Evolutionary conservation across 2,797 vertebrate genomes (phyloP).

Genomic region (Alectoris magna): DNA sequence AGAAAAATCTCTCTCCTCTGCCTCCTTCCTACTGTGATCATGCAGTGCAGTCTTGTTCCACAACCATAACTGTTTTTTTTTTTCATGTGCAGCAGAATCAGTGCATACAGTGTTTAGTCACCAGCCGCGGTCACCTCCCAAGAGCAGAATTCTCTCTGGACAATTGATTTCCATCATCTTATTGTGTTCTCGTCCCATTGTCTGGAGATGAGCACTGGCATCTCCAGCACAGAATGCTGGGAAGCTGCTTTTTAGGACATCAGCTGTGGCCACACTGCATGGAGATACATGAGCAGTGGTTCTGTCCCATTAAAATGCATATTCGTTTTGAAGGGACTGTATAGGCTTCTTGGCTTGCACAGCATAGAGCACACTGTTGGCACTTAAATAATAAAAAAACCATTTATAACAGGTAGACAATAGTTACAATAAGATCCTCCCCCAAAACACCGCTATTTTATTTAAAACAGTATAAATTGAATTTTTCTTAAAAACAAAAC

Average conservation of each 20-base stretch:
- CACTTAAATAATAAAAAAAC: constrained; percentile 51
- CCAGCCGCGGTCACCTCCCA: constrained; percentile 27
- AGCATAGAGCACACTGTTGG: constrained; percentile 57
- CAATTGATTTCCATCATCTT: constrained; percentile 41
- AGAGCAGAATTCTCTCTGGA: constrained; percentile 56
- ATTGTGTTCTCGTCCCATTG: constrained; percentile 37
- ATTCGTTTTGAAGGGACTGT: constrained; percentile 49
- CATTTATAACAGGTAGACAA: constrained; percentile 40
- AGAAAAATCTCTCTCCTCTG: constrained; percentile 5
- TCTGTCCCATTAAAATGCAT: constrained; percentile 29
- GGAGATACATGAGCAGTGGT: constrained; percentile 13
- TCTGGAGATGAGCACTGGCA: constrained; percentile 36
- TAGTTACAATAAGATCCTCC: neutral
- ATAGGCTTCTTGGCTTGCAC: constrained; percentile 58
- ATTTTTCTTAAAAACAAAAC: neutral
- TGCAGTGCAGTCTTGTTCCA: constrained; percentile 54
- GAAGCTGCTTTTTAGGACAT: constrained; percentile 46
- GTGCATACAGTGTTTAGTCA: constrained; percentile 40
- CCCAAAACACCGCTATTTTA: neutral
- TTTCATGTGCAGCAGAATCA: constrained; percentile 27
- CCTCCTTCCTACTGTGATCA: constrained; percentile 29
- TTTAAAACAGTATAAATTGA: neutral
- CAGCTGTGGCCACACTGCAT: constrained; percentile 6
- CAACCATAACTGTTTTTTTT: neutral
- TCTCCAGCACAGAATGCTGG: constrained; percentile 12